Conservation (phyloP, 2,888 invertebrate species). For the Pseudococcus jackbeardsleyi region DNA sequence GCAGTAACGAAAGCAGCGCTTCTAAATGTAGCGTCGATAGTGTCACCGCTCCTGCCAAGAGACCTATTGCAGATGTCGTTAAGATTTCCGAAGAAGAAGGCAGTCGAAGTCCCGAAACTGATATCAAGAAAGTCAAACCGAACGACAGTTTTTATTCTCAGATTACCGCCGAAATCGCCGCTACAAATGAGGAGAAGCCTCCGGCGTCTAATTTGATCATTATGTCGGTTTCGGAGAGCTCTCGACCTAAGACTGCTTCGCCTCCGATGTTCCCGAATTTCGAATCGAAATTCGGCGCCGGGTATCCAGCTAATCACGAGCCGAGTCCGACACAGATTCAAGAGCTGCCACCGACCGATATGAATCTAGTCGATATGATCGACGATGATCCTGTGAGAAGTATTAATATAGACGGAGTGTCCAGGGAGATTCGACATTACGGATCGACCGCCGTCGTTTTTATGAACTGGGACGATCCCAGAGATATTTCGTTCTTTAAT, state of each 20-base stretch:
- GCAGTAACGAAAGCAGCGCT: conserved; percentile 23
- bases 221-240: conserved; percentile 6
- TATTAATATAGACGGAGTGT: conserved; percentile 85
- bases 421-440: conserved; percentile 87
- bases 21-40: background rate
- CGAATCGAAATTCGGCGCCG: conserved; percentile 38
- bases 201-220: conserved; percentile 9
- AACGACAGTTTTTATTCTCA: conserved; percentile 42
- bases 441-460: conserved; percentile 87
- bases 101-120: background rate
- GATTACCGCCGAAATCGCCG: background rate
- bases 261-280: conserved; percentile 62
- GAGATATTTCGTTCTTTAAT: conserved; percentile 87
- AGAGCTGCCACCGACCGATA: conserved; percentile 71
- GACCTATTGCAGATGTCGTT: background rate
- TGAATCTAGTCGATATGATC: conserved; percentile 73
- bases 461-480: conserved; percentile 87
- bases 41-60: background rate
- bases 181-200: background rate
- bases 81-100: conserved; percentile 34
- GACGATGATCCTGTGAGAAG: conserved; percentile 81
- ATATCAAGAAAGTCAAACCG: background rate
- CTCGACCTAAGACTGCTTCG: background rate
- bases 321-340: background rate
- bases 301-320: conserved; percentile 30